Percentiles rank a stretch among this genome's conserved stretches.
Evolutionary conservation across 92 coral and sea anemone species (phyloP).

Genomic region (Phenganax subtilis): DNA sequence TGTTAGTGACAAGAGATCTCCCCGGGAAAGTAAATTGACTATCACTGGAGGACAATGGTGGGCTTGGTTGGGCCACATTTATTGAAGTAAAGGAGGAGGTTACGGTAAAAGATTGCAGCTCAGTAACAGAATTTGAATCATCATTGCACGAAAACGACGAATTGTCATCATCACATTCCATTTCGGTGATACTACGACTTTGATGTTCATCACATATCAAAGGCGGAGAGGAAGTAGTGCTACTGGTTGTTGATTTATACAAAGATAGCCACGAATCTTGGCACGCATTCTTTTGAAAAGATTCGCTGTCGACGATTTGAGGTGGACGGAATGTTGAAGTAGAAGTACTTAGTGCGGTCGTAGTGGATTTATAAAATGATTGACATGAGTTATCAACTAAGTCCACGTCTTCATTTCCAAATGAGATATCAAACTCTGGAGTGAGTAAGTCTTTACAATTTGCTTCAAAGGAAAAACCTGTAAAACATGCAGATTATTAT

Average conservation of each 20-base stretch:
- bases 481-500: too few species aligned
- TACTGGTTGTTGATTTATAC: too few species aligned
- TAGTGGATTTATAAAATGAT: background rate
- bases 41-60: background rate
- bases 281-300: too few species aligned
- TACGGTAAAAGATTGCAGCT: too few species aligned
- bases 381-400: background rate
- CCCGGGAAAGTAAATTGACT: background rate
- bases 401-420: background rate
- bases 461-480: too few species aligned
- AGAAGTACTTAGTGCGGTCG: background rate
- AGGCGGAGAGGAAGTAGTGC: too few species aligned
- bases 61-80: background rate
- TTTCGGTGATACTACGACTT: too few species aligned
- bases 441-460: background rate
- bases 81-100: background rate
- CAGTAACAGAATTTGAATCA: background rate
- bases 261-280: too few species aligned
- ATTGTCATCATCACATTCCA: too few species aligned
- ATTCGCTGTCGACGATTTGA: too few species aligned
- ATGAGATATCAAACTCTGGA: background rate
- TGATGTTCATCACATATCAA: too few species aligned
- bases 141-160: too few species aligned
- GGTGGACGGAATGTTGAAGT: background rate
- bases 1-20: background rate